These are phyloP conservation scores for Empidonax traillii DNA, from an alignment of 2,113 vertebrate species.

Conservation along the genomic window DNA sequence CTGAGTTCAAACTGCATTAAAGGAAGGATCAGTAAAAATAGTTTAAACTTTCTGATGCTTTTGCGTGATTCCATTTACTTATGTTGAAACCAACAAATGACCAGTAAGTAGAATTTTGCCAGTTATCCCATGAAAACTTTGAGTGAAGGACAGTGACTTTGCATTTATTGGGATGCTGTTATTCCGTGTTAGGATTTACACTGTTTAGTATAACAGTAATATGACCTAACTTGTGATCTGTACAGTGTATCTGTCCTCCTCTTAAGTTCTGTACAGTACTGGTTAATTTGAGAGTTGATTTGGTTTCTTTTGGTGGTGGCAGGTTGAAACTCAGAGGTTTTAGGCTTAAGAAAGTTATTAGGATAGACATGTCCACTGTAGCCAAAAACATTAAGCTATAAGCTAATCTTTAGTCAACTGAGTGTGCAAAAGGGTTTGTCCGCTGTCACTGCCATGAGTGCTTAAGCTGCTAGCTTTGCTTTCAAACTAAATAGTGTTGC, in stretches of 20 bases:
- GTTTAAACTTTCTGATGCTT: not conserved
- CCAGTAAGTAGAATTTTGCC: not conserved
- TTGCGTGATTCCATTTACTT: not conserved
- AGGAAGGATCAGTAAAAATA: not conserved
- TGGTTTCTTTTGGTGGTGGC: not conserved
- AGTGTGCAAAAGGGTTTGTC: not conserved
- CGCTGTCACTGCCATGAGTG: not conserved
- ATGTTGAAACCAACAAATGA: not conserved
- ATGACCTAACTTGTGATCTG: not conserved
- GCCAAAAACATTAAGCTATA: not conserved
- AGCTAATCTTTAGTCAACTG: not conserved
- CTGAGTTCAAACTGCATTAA: not conserved
- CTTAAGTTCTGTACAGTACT: not conserved
- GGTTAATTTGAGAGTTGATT: not conserved
- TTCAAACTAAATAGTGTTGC: not conserved
- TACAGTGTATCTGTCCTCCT: not conserved
- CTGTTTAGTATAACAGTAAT: not conserved
- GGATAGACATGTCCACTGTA: not conserved
- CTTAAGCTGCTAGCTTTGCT: not conserved
- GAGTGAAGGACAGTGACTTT: not conserved
- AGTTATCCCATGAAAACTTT: not conserved
- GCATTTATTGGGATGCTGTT: not conserved
- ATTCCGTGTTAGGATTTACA: not conserved
- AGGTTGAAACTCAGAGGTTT: not conserved
- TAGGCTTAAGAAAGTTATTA: not conserved